Conservation (phyloP, 2,113 vertebrate species). For the Lota lota region DNA sequence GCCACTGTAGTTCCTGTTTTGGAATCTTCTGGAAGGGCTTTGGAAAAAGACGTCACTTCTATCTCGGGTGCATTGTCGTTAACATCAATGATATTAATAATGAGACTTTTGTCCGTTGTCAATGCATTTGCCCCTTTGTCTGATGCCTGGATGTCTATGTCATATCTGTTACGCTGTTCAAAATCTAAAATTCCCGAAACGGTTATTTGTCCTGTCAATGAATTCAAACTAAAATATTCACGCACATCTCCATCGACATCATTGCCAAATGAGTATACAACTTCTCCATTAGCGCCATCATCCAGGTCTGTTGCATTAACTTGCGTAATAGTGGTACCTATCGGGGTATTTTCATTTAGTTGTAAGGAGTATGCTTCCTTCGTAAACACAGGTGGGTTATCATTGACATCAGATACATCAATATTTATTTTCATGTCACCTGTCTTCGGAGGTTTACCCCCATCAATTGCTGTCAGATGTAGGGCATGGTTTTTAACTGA, state of each 20-base stretch:
- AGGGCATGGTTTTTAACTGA: slow-evolving; percentile 23
- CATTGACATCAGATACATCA: slow-evolving; percentile 58
- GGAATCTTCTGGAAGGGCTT: slow-evolving; percentile 45
- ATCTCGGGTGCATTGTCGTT: slow-evolving; percentile 66
- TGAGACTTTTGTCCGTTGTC: slow-evolving; percentile 34
- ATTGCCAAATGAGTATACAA: slow-evolving; percentile 61
- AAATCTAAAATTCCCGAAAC: slow-evolving; percentile 49
- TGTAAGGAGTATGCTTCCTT: slow-evolving; percentile 45
- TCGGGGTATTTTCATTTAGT: slow-evolving; percentile 51
- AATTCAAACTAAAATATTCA: slow-evolving; percentile 43
- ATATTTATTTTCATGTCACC: slow-evolving; percentile 44
- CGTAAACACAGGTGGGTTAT: slow-evolving; percentile 57
- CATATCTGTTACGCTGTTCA: slow-evolving; percentile 45
- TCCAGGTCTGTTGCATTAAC: slow-evolving; percentile 68
- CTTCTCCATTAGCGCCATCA: slow-evolving; percentile 48
- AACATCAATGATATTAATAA: slow-evolving; percentile 46
- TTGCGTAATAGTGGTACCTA: slow-evolving; percentile 41
- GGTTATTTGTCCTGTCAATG: slow-evolving; percentile 49
- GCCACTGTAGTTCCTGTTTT: slow-evolving; percentile 43
- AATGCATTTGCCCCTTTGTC: slow-evolving; percentile 41
- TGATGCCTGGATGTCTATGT: slow-evolving; percentile 59
- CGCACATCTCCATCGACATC: slow-evolving; percentile 31
- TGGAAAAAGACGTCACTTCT: slow-evolving; percentile 64
- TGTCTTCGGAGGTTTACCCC: slow-evolving; percentile 50
- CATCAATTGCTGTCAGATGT: slow-evolving; percentile 59